A percentile compares a stretch with the other conserved stretches of the same genome.
These are phyloP conservation scores for Danaus chrysippus DNA, from an alignment of 2,888 invertebrate species.

Conservation along the genomic window DNA sequence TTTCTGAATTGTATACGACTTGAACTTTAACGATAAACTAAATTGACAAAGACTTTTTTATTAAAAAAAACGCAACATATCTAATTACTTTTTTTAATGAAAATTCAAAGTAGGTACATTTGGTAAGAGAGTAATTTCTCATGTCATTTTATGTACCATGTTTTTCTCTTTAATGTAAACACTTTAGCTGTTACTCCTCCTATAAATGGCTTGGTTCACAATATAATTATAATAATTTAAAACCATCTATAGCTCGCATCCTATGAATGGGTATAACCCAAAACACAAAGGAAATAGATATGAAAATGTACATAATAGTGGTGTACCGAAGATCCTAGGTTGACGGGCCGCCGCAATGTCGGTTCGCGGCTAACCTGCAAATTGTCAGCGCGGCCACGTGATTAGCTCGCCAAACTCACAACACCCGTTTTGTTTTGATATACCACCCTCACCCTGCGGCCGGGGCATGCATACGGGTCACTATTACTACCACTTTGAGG, in stretches of 20 bases:
- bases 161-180: no score
- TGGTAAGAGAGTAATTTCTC: no score
- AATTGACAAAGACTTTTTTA: no score
- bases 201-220: background rate
- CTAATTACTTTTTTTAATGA: no score
- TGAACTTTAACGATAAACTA: no score
- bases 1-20: no score
- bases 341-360: constrained; percentile 35
- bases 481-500: constrained; percentile 36
- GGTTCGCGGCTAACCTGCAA: constrained; percentile 60
- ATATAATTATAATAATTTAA: background rate
- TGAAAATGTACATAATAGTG: constrained; percentile 30
- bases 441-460: constrained; percentile 34
- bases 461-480: constrained; percentile 35
- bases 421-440: constrained; percentile 33
- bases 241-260: background rate
- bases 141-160: no score
- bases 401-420: constrained; percentile 49
- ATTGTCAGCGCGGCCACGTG: constrained; percentile 51
- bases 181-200: no score
- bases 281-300: constrained; percentile 11
- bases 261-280: background rate
- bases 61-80: no score
- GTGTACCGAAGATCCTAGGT: constrained; percentile 32
- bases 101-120: no score